Evolutionary conservation across 2,113 vertebrate species (phyloP), one percentile per base, ranked within the genome.

Genomic region (Gymnocephalus cernua): DNA sequence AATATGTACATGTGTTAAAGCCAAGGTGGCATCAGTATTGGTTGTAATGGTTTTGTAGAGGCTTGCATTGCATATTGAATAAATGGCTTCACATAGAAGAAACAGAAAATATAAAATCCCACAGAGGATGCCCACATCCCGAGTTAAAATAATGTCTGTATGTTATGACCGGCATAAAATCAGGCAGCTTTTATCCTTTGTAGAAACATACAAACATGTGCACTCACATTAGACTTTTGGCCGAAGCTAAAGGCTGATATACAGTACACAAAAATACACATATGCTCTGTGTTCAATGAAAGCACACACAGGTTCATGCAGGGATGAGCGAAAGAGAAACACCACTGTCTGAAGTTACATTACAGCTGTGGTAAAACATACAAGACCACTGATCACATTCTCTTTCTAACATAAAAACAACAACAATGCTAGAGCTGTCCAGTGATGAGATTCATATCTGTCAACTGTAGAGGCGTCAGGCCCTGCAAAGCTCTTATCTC

Each of bases 281-380:
- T 8, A 18, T 67, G 19, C 32, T 48, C 21, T 21, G 6, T 41
- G 47, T 7, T n/a, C 12, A 27, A 0, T 27, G 4, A 32, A 25
- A 4, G 3, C 8, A 61, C 45, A 29, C 29, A 45, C 18, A 79
- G 18, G 57, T 84, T 79, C 15, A 51, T 56, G 25, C 51, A 45
- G 4, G 25, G 18, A 35, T 32, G 19, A 77, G 21, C 16, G 12
- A 18, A 10, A 74, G 25, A 44, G 13, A 45, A 25, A 23, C 53
- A 19, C 10, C 58, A 38, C 15, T 21, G 15, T 38, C 15, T 50
- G 29, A 35, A 15, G 75, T 25, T 48, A 38, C 38, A 41, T 10
- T 41, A 38, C 38, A 11, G 10, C 9, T 41, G 38, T 11, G 38
- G 38, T 41, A 15, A 58, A 29, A 27, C 13, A 48, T 12, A 45